Conservation (phyloP, 2,113 vertebrate genomes). For the Pedetes capensis region DNA sequence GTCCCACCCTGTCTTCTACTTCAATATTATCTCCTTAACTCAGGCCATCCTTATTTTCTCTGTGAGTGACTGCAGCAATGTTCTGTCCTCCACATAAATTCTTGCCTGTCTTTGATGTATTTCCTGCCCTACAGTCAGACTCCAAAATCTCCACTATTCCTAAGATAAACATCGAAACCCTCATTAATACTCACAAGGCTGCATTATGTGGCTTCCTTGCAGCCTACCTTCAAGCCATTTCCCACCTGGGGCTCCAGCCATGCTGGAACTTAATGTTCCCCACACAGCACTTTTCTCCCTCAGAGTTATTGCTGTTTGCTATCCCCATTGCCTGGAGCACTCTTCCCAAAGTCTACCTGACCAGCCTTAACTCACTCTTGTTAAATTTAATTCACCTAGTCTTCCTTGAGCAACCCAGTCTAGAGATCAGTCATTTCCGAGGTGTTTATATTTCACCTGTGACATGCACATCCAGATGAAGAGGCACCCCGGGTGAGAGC, state of each 20-base stretch:
- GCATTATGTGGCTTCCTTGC: neutral
- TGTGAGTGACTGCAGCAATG: neutral
- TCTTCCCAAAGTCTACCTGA: neutral
- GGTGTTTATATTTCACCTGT: neutral
- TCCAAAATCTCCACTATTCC: neutral
- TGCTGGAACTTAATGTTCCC: neutral
- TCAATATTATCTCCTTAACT: neutral
- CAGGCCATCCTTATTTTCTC: neutral
- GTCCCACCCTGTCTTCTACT: neutral
- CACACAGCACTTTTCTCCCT: neutral
- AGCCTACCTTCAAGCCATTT: neutral
- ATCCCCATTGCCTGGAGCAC: neutral
- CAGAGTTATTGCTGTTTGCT: neutral
- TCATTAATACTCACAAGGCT: neutral
- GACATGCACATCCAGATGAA: too few relatives aligned
- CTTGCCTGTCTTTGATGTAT: neutral
- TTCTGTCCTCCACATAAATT: neutral
- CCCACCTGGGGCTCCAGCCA: neutral
- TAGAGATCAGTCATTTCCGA: neutral
- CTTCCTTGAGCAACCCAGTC: neutral
- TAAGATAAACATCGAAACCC: neutral
- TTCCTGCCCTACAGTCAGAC: neutral
- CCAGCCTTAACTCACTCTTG: neutral
- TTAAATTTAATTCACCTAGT: neutral
- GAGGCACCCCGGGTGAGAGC: too few relatives aligned